Percentiles rank a stretch among this genome's conserved stretches.
Conservation (phyloP, 2,888 invertebrate genomes). For the Chymomyza caudatula region DNA sequence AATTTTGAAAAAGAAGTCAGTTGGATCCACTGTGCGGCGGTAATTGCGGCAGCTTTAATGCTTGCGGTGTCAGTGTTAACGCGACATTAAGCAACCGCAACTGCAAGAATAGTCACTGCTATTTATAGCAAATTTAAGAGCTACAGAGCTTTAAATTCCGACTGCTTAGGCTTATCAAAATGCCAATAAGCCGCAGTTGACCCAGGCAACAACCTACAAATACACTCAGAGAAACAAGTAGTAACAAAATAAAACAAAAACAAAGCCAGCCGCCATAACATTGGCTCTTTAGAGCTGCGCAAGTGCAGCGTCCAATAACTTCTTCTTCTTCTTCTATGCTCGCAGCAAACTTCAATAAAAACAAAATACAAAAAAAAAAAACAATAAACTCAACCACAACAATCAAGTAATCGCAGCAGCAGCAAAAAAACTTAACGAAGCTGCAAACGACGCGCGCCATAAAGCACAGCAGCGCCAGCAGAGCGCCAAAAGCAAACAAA, state of each 20-base stretch:
- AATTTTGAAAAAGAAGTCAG: no score
- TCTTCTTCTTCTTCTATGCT: not conserved
- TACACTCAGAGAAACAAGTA: constrained; percentile 7
- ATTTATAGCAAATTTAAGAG: not conserved
- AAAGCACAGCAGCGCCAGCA: not conserved
- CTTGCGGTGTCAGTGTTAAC: no score
- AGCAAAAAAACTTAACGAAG: constrained; percentile 17
- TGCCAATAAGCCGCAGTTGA: constrained; percentile 27
- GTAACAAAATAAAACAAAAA: constrained; percentile 6
- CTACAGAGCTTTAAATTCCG: not conserved
- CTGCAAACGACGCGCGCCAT: not conserved
- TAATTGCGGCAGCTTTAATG: no score
- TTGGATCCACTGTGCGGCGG: no score
- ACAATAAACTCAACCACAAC: constrained; percentile 29
- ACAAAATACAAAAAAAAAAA: not conserved
- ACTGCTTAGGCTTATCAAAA: constrained; percentile 20
- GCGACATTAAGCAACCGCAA: no score
- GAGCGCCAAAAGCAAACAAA: not conserved
- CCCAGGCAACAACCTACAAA: constrained; percentile 8
- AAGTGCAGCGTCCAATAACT: constrained; percentile 48
- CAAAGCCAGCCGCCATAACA: no score
- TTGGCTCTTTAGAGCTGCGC: constrained; percentile 54
- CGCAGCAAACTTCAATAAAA: constrained; percentile 12
- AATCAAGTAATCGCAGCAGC: constrained; percentile 11
- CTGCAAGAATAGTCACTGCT: no score